phyloP scores from a whole-genome alignment of 2,113 vertebrate species.

The Podarcis raffonei region DNA sequence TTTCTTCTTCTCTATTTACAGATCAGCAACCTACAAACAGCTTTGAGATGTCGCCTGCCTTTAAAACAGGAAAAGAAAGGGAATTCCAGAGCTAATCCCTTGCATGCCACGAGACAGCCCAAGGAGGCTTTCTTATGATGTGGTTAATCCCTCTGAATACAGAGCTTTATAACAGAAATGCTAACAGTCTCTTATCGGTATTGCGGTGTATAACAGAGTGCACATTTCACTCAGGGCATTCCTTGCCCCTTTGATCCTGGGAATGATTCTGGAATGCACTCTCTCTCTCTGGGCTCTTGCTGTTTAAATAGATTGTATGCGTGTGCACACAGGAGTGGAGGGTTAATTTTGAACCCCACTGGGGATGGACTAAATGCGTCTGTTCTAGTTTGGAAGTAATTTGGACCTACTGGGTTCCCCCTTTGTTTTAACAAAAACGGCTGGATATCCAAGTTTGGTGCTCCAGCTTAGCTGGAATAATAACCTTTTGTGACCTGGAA shows the following conservation, averaged over 20 bases:
- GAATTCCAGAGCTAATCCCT: neutral
- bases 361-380: neutral
- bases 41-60: neutral
- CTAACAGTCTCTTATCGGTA: neutral
- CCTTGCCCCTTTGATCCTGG: neutral
- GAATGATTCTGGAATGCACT: slow-evolving; percentile 7
- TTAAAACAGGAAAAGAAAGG: neutral
- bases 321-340: too few species aligned
- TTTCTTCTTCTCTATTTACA: slow-evolving; percentile 1
- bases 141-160: neutral
- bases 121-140: neutral
- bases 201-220: neutral
- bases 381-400: neutral
- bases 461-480: neutral
- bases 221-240: neutral
- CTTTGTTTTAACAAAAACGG: neutral
- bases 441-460: neutral
- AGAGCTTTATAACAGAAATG: neutral
- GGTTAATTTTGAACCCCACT: neutral
- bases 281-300: neutral
- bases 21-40: neutral
- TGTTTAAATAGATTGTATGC: neutral
- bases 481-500: neutral
- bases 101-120: neutral
- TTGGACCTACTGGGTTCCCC: neutral